Conservation (phyloP, 2,113 vertebrate species). For the Corythornis vintsioides region DNA sequence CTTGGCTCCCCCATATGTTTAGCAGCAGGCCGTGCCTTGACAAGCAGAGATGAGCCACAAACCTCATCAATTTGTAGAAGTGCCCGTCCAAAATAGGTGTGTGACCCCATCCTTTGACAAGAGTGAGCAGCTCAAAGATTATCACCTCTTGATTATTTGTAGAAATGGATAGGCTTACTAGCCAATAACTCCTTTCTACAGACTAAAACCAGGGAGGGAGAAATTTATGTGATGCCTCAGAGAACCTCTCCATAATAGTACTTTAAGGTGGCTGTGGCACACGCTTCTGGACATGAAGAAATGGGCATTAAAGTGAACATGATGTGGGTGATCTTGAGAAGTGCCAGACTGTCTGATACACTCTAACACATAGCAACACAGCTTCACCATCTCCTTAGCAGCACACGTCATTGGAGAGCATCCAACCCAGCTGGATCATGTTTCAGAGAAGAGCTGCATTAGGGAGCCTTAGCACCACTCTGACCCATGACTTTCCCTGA, state of each 20-base stretch:
- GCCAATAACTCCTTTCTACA: background rate
- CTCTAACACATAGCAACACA: background rate
- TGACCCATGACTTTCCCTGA: background rate
- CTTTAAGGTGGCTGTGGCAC: background rate
- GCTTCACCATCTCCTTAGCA: background rate
- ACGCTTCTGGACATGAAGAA: background rate
- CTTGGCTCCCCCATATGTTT: background rate
- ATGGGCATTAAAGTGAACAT: background rate
- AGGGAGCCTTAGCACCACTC: background rate
- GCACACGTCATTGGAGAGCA: background rate
- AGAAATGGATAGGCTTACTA: background rate
- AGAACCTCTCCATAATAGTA: background rate
- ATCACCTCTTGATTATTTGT: background rate
- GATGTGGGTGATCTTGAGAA: background rate
- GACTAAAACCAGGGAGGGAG: background rate
- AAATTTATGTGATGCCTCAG: background rate
- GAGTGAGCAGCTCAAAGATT: background rate
- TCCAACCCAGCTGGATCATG: background rate
- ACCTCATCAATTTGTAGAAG: background rate
- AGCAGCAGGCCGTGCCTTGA: rapidly evolving
- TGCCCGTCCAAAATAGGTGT: background rate
- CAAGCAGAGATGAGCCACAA: background rate
- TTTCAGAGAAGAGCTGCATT: rapidly evolving
- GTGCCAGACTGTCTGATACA: background rate
- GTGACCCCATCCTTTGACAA: background rate